Evolutionary conservation across 2,888 invertebrate species (phyloP).

Genomic region (Allygus modestus): DNA sequence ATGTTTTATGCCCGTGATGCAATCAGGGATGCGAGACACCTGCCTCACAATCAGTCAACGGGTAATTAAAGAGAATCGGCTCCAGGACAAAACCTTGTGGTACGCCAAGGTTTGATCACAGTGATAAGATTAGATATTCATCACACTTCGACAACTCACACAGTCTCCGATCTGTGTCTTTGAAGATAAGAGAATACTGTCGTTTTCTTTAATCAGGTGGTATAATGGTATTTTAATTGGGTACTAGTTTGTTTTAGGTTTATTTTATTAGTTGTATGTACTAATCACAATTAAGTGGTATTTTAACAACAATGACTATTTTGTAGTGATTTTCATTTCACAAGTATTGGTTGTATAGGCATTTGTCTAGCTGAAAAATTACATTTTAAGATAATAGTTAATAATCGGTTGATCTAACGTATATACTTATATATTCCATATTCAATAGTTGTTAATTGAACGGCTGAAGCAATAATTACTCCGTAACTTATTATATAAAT

Average conservation of each 20-base stretch:
- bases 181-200: neutral
- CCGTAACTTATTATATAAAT: no score
- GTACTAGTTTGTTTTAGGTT: neutral
- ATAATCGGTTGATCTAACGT: no score
- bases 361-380: no score
- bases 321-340: no score
- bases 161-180: conserved; percentile 3
- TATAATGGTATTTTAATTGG: conserved; percentile 30
- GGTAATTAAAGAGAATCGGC: conserved; percentile 55
- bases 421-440: no score
- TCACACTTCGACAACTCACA: conserved; percentile 33
- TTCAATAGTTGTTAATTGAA: no score
- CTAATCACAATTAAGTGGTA: no score
- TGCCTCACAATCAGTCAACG: conserved; percentile 44
- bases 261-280: neutral
- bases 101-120: conserved; percentile 46
- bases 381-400: no score
- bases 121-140: conserved; percentile 51
- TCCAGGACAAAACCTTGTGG: conserved; percentile 48
- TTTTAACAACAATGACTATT: no score
- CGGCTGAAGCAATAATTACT: no score
- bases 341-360: no score
- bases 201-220: neutral
- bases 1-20: conserved; percentile 53
- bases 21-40: conserved; percentile 43